These are phyloP conservation scores for Stenodema calcarata DNA, from an alignment of 2,888 invertebrate species.

Conservation along the genomic window DNA sequence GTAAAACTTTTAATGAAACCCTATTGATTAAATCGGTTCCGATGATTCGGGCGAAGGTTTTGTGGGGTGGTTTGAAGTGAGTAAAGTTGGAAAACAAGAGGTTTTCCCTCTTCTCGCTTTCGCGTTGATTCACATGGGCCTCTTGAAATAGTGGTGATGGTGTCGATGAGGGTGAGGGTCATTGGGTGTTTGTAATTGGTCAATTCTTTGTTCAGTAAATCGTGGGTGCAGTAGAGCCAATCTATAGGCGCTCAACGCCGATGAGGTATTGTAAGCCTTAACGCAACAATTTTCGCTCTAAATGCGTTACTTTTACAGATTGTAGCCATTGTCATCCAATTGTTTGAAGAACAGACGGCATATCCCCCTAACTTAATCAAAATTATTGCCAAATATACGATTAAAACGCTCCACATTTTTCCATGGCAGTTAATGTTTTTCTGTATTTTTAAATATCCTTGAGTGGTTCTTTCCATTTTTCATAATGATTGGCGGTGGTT, in stretches of 20 bases:
- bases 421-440: no score
- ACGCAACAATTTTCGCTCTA: not conserved
- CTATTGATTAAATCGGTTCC: constrained; percentile 50
- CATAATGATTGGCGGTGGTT: no score
- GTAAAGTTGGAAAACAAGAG: not conserved
- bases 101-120: not conserved
- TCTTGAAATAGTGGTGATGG: not conserved
- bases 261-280: not conserved
- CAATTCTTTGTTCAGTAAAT: not conserved
- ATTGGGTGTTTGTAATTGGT: not conserved
- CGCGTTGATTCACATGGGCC: not conserved
- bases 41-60: constrained; percentile 38
- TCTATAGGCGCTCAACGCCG: not conserved
- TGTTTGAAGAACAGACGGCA: no score
- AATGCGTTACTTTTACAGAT: no score
- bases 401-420: no score
- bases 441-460: no score
- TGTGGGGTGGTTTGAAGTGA: not conserved
- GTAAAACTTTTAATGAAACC: constrained; percentile 52
- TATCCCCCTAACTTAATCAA: no score
- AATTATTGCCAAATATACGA: no score
- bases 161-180: not conserved
- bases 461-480: no score
- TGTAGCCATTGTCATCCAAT: no score
- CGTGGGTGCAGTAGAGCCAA: not conserved